Evolutionary conservation across 2,888 invertebrate species (phyloP).

Genomic region (Drosophila leonis): DNA sequence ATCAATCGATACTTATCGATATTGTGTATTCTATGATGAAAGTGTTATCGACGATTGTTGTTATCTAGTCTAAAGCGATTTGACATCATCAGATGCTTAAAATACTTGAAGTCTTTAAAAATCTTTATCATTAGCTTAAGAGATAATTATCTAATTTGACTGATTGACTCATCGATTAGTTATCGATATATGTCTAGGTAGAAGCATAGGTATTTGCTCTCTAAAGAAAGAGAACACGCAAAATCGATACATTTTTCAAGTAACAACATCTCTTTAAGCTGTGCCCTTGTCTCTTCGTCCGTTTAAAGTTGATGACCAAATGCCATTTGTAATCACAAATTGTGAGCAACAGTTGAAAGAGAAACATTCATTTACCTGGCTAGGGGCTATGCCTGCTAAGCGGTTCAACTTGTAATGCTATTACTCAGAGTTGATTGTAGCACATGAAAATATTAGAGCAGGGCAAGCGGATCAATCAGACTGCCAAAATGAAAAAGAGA

Average conservation of each 20-base stretch:
- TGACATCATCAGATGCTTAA: background rate
- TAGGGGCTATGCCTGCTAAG: background rate
- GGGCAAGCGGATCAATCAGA: constrained; percentile 44
- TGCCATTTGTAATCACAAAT: background rate
- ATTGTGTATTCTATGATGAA: too few relatives aligned
- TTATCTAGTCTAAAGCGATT: background rate
- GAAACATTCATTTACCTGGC: constrained; percentile 2
- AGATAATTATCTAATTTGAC: too few relatives aligned
- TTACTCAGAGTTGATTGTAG: constrained; percentile 8
- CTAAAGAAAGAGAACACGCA: too few relatives aligned
- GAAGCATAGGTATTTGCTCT: too few relatives aligned
- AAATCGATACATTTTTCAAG: background rate
- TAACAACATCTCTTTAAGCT: background rate
- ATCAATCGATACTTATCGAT: background rate
- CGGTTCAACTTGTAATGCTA: constrained; percentile 18
- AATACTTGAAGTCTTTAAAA: too few relatives aligned
- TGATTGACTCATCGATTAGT: too few relatives aligned
- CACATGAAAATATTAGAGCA: constrained; percentile 30
- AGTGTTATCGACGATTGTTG: background rate
- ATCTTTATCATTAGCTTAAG: too few relatives aligned
- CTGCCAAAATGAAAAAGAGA: constrained; percentile 4
- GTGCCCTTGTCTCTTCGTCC: too few relatives aligned
- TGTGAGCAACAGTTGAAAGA: constrained; percentile 1
- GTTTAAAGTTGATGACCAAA: background rate
- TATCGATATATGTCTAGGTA: too few relatives aligned